Evolutionary conservation across 2,888 invertebrate species (phyloP).

Genomic region (Chorisops tibialis): DNA sequence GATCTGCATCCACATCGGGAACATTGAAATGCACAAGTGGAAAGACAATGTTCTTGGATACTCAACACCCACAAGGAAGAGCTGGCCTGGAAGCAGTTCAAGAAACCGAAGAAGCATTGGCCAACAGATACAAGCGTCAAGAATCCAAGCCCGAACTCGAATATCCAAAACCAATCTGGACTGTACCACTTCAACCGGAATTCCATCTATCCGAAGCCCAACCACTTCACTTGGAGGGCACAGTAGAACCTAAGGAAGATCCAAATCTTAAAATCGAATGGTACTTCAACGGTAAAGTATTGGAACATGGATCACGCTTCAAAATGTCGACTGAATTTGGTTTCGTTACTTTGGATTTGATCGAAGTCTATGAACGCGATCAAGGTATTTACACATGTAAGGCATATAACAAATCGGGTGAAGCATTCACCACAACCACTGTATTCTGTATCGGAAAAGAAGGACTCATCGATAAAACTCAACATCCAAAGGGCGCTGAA

Average conservation of each 20-base stretch:
- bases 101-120: constrained; percentile 80
- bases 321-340: constrained; percentile 95
- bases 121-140: constrained; percentile 68
- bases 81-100: constrained; percentile 85
- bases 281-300: constrained; percentile 87
- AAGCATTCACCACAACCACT: constrained; percentile 89
- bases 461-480: constrained; percentile 80
- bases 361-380: constrained; percentile 88
- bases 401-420: constrained; percentile 82
- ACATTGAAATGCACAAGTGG: constrained; percentile 80
- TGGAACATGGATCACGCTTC: constrained; percentile 84
- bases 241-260: constrained; percentile 91
- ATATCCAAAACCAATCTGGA: constrained; percentile 83
- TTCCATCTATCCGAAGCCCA: constrained; percentile 78
- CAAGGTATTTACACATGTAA: constrained; percentile 93
- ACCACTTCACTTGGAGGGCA: constrained; percentile 87
- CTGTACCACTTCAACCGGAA: constrained; percentile 75
- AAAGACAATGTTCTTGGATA: constrained; percentile 77
- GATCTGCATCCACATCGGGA: constrained; percentile 86
- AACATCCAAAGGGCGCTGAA: constrained; percentile 93
- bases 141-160: constrained; percentile 69
- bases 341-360: constrained; percentile 89
- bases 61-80: constrained; percentile 92
- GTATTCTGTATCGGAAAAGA: constrained; percentile 79
- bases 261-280: constrained; percentile 88